These are phyloP conservation scores for Heliocidaris erythrogramma DNA, from an alignment of 35 echinoderm and acorn worm species.

Conservation along the genomic window DNA sequence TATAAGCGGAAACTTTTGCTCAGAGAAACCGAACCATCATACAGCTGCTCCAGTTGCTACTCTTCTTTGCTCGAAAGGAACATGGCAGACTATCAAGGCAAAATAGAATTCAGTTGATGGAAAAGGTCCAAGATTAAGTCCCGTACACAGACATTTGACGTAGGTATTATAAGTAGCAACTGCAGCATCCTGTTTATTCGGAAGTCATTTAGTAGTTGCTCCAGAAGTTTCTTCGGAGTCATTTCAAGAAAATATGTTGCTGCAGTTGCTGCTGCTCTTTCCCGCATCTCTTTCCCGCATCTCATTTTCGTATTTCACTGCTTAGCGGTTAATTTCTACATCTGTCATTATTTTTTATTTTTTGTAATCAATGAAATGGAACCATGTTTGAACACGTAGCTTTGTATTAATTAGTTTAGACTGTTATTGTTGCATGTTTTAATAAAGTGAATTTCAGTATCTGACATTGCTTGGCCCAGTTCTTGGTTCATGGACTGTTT, in stretches of 20 bases:
- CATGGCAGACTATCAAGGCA: too few species aligned
- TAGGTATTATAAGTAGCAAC: too few species aligned
- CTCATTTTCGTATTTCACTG: not conserved
- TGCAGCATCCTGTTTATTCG: too few species aligned
- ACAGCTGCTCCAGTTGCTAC: too few species aligned
- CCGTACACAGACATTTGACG: too few species aligned
- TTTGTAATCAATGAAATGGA: not conserved
- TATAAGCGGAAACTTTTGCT: too few species aligned
- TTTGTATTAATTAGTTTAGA: slow-evolving; percentile 35
- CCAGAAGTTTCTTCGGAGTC: not conserved
- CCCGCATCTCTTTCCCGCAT: not conserved
- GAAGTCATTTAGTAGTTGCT: too few species aligned
- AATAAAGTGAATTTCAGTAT: slow-evolving; percentile 46
- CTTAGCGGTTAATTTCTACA: not conserved
- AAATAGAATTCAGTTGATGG: too few species aligned
- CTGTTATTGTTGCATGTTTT: slow-evolving; percentile 25
- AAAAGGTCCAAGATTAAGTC: too few species aligned
- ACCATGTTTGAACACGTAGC: slow-evolving; percentile 28
- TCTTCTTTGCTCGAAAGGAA: too few species aligned
- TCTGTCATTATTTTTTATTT: not conserved
- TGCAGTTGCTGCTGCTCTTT: not conserved
- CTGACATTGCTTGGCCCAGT: not conserved
- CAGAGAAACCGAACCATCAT: too few species aligned
- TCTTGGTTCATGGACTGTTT: not conserved
- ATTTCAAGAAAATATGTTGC: not conserved